phyloP scores from a whole-genome alignment of 2,888 invertebrate species.

The Diploptera punctata region DNA sequence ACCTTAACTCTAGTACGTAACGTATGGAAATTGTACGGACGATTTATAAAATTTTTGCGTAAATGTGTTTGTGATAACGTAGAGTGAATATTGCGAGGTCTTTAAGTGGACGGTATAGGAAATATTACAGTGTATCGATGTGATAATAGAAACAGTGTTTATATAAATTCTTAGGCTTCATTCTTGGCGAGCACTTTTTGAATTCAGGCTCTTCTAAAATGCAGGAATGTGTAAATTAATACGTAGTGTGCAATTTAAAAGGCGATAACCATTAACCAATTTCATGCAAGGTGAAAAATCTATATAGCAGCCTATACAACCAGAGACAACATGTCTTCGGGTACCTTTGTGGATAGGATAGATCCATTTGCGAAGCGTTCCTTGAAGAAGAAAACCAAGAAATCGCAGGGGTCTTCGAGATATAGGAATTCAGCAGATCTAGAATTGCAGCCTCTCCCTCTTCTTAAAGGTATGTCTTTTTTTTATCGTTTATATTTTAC shows the following conservation, averaged over 20 bases:
- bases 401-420: constrained; percentile 98
- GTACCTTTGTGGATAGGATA: constrained; percentile 98
- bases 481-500: too few relatives aligned
- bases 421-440: constrained; percentile 98
- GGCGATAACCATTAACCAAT: constrained; percentile 34
- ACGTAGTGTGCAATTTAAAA: constrained; percentile 33
- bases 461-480: constrained; percentile 97
- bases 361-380: constrained; percentile 99
- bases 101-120: constrained; percentile 3
- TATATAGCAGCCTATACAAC: constrained; percentile 31
- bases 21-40: constrained; percentile 1
- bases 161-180: neutral
- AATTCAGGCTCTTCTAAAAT: neutral
- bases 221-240: constrained; percentile 18
- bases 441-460: constrained; percentile 94
- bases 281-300: constrained; percentile 42
- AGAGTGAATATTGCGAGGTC: constrained; percentile 11
- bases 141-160: constrained; percentile 15
- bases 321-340: constrained; percentile 62
- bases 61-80: neutral
- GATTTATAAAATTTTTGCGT: neutral
- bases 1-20: neutral
- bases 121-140: constrained; percentile 18
- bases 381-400: constrained; percentile 97
- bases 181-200: neutral